phyloP scores from a whole-genome alignment of 2,113 vertebrate genomes.

The Electrona antarctica region DNA sequence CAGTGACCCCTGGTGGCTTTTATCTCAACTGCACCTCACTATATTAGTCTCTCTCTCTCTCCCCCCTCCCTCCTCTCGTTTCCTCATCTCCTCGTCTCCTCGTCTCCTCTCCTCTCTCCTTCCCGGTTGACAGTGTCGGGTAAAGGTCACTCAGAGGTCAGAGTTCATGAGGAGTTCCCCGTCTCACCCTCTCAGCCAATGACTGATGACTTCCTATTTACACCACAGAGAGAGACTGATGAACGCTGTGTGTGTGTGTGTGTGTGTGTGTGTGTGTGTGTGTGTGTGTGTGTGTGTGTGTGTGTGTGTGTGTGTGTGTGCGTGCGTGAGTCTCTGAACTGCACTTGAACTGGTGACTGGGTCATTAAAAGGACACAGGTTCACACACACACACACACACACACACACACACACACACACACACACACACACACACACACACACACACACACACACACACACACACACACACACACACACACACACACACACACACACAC shows the following conservation, averaged over 20 bases:
- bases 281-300: neutral
- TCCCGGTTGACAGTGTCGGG: constrained; percentile 2
- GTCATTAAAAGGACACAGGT: constrained; percentile 43
- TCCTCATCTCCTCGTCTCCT: neutral
- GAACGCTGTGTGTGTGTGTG: neutral
- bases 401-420: too few species aligned
- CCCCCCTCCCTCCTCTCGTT: constrained; percentile 3
- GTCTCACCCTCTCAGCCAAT: constrained; percentile 52
- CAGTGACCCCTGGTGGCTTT: constrained; percentile 68
- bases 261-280: neutral
- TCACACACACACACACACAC: too few species aligned
- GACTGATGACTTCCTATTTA: constrained; percentile 73
- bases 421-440: neutral
- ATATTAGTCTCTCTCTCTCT: neutral
- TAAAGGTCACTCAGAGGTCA: constrained; percentile 48
- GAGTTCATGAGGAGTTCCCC: constrained; percentile 61
- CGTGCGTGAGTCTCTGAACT: constrained; percentile 58
- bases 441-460: too few species aligned
- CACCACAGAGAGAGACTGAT: constrained; percentile 40
- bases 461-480: neutral
- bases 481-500: neutral
- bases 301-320: neutral
- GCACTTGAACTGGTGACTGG: constrained; percentile 64
- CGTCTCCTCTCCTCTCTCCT: constrained; percentile 33
- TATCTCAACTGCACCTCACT: neutral